Evolutionary conservation across 2,888 invertebrate genomes (phyloP).

Genomic region (Drosophila yooni): DNA sequence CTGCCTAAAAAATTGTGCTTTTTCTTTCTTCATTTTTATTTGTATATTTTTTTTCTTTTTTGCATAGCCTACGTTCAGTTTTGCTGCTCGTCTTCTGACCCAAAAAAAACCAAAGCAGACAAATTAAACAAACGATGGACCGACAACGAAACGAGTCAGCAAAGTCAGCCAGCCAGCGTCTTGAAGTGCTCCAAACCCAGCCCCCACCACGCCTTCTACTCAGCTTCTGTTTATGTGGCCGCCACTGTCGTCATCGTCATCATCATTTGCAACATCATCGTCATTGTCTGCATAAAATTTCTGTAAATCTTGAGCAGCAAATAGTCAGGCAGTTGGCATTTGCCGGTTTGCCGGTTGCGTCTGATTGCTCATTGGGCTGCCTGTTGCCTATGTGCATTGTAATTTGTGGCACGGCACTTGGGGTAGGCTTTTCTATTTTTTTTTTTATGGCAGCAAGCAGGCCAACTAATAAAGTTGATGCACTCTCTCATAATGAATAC

Average conservation of each 20-base stretch:
- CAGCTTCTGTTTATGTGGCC: not conserved
- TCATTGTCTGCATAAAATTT: conserved; percentile 5
- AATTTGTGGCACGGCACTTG: conserved; percentile 5
- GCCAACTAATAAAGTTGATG: conserved; percentile 12
- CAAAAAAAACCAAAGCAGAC: conserved; percentile 68
- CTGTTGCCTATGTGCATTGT: conserved; percentile 15
- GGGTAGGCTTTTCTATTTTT: not conserved
- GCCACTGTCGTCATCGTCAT: not conserved
- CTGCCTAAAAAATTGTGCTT: not conserved
- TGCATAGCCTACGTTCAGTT: conserved; percentile 33
- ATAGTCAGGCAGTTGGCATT: conserved; percentile 2
- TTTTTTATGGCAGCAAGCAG: not conserved
- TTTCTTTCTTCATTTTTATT: not conserved
- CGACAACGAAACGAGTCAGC: conserved; percentile 59
- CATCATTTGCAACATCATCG: not conserved
- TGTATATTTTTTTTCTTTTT: conserved; percentile 25
- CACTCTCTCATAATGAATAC: conserved; percentile 3
- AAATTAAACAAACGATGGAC: conserved; percentile 72
- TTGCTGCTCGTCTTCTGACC: conserved; percentile 56
- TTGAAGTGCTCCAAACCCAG: conserved; percentile 65
- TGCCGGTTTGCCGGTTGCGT: conserved; percentile 5
- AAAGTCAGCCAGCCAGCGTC: conserved; percentile 54
- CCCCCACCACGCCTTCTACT: not conserved
- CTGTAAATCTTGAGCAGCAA: conserved; percentile 11
- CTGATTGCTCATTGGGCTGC: conserved; percentile 7